Evolutionary conservation across 2,113 vertebrate genomes (phyloP).

Genomic region (Bujurquina vittata): DNA sequence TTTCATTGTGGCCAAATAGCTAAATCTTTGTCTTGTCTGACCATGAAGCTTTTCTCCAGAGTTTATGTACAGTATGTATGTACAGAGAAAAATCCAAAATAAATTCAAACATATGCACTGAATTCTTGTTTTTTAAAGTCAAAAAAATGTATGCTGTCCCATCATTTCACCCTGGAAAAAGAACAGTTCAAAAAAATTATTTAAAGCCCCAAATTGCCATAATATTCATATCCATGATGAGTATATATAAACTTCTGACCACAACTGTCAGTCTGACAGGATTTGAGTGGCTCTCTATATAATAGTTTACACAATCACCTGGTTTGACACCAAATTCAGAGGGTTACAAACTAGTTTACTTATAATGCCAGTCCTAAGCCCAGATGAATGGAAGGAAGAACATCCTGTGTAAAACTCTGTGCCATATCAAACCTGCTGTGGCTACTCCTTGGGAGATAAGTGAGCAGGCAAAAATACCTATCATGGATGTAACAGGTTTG

Average conservation of each 20-base stretch:
- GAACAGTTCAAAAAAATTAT: background rate
- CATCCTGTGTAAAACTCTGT: background rate
- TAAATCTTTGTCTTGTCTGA: background rate
- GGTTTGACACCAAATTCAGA: background rate
- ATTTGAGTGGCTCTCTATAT: background rate
- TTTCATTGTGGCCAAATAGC: background rate
- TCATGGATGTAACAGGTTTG: background rate
- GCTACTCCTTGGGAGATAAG: background rate
- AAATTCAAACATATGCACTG: background rate
- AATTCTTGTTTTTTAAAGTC: background rate
- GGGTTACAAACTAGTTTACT: background rate
- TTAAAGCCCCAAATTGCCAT: background rate
- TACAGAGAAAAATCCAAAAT: background rate
- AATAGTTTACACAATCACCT: background rate
- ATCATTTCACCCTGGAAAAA: too few relatives aligned
- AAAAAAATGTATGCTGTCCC: too few relatives aligned
- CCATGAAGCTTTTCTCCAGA: conserved; percentile 1
- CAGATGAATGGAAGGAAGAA: background rate
- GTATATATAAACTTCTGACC: background rate
- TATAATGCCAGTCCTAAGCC: background rate
- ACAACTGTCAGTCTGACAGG: conserved; percentile 12
- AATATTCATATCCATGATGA: background rate
- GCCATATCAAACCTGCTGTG: background rate
- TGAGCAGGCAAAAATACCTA: background rate
- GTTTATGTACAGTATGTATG: background rate